Percentiles rank a stretch among this genome's conserved stretches.
phyloP scores from a whole-genome alignment of 2,888 invertebrate genomes.

The Aradus depressus region DNA sequence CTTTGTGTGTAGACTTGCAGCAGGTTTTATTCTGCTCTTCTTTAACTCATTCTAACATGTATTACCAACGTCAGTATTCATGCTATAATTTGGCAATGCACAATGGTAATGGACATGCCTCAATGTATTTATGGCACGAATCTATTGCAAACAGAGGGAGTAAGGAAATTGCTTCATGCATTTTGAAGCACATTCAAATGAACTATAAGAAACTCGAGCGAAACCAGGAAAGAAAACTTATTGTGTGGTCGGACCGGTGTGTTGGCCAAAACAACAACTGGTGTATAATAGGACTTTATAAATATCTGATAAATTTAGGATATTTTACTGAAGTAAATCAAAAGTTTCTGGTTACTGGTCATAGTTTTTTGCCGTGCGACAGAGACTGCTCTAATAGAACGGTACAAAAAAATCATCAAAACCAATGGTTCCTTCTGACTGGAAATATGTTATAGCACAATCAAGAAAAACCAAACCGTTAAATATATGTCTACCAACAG shows the following conservation, averaged over 20 bases:
- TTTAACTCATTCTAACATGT: conserved; percentile 19
- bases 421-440: too few relatives aligned
- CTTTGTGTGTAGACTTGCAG: conserved; percentile 21
- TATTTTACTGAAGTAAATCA: conserved; percentile 27
- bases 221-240: conserved; percentile 27
- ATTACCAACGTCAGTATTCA: conserved; percentile 20
- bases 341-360: conserved; percentile 29
- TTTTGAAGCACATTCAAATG: conserved; percentile 15
- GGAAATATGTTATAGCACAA: too few relatives aligned
- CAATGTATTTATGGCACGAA: conserved; percentile 24
- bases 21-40: conserved; percentile 18
- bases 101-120: conserved; percentile 17
- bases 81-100: conserved; percentile 22
- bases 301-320: too few relatives aligned
- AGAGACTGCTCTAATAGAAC: conserved; percentile 28
- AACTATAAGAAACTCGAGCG: conserved; percentile 16
- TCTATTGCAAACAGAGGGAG: conserved; percentile 18
- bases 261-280: conserved; percentile 31
- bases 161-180: conserved; percentile 22
- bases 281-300: conserved; percentile 23
- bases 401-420: conserved; percentile 25
- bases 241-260: conserved; percentile 30
- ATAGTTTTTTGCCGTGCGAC: conserved; percentile 29
- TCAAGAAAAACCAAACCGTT: too few relatives aligned
- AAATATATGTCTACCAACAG: too few relatives aligned